Percentiles rank a stretch among this genome's conserved stretches.
These are phyloP conservation scores for Nylanderia fulva DNA, from an alignment of 1,140 invertebrate genomes.

Conservation along the genomic window DNA sequence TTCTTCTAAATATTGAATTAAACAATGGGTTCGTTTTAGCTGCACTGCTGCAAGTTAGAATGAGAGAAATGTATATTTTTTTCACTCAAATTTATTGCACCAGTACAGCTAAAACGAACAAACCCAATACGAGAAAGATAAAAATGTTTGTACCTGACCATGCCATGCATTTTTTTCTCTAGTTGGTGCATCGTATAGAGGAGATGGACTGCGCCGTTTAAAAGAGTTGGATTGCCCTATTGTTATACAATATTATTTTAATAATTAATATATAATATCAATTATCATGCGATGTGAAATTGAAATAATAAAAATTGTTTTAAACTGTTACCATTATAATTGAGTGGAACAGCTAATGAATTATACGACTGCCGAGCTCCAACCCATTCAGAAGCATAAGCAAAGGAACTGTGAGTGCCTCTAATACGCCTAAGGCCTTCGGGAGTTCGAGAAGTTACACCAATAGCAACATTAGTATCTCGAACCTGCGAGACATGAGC, in stretches of 20 bases:
- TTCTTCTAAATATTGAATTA: background rate
- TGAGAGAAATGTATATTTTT: no score
- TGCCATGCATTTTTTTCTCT: slow-evolving; percentile 80
- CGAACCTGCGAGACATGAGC: slow-evolving; percentile 77
- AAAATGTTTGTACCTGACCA: slow-evolving; percentile 75
- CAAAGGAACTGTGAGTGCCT: slow-evolving; percentile 75
- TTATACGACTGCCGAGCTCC: slow-evolving; percentile 65
- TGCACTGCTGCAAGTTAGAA: no score
- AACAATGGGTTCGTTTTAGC: no score
- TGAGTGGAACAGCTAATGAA: slow-evolving; percentile 68
- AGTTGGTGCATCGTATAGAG: slow-evolving; percentile 76
- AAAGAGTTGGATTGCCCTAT: slow-evolving; percentile 75
- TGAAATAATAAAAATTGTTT: background rate
- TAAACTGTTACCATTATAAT: slow-evolving; percentile 76
- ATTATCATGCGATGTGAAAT: background rate
- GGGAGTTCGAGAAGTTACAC: slow-evolving; percentile 69
- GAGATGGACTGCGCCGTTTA: slow-evolving; percentile 82
- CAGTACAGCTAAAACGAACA: no score
- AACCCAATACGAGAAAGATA: no score
- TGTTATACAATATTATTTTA: slow-evolving; percentile 24
- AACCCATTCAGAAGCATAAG: slow-evolving; percentile 77
- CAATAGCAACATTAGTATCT: slow-evolving; percentile 67
- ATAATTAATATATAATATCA: slow-evolving; percentile 6
- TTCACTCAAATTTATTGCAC: no score
- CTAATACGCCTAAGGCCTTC: slow-evolving; percentile 78